Evolutionary conservation across 2,888 invertebrate species (phyloP).

Genomic region (Mimachlamys varia): DNA sequence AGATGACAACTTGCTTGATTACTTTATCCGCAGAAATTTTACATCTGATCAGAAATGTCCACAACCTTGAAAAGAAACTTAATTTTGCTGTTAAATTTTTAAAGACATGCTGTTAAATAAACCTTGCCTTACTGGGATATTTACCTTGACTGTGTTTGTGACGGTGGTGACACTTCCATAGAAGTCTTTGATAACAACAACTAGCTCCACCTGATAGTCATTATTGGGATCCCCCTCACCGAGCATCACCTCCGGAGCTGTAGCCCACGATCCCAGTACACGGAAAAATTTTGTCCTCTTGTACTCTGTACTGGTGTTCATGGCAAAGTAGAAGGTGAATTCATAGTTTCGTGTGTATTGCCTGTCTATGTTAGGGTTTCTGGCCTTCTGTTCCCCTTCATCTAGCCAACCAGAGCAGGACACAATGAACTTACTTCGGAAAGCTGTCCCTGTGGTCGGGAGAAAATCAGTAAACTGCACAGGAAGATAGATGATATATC

Average conservation of each 20-base stretch:
- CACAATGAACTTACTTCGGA: constrained; percentile 48
- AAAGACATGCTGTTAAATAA: too few species aligned
- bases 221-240: constrained; percentile 41
- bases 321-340: constrained; percentile 51
- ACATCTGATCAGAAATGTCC: neutral
- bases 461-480: neutral
- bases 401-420: constrained; percentile 55
- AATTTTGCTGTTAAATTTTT: too few species aligned
- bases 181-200: constrained; percentile 47
- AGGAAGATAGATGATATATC: neutral
- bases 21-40: too few species aligned
- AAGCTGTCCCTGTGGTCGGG: constrained; percentile 48
- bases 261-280: constrained; percentile 43
- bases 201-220: constrained; percentile 49
- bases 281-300: constrained; percentile 50
- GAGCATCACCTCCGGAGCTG: constrained; percentile 50
- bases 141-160: constrained; percentile 32
- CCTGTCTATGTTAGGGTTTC: constrained; percentile 36
- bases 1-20: too few species aligned
- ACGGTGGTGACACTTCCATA: constrained; percentile 38
- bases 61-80: too few species aligned
- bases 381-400: constrained; percentile 41
- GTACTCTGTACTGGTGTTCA: constrained; percentile 23
- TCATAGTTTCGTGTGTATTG: constrained; percentile 38
- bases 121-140: too few species aligned